Conservation (phyloP, 2,797 vertebrate species). For the Pangasius krempfi region DNA sequence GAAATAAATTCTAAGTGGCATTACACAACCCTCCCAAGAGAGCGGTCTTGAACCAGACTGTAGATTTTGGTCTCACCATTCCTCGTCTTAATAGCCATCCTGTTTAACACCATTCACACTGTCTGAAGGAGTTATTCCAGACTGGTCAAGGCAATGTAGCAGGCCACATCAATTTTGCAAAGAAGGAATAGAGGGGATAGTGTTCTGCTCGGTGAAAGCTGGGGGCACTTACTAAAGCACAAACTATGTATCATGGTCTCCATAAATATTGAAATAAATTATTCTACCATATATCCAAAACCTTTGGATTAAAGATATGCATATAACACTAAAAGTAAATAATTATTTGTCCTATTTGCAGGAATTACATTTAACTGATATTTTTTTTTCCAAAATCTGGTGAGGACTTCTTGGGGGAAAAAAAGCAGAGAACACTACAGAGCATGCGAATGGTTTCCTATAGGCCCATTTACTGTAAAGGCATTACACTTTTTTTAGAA, state of each 20-base stretch:
- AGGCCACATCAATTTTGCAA: constrained; percentile 47
- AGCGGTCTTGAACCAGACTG: constrained; percentile 46
- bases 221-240: background rate
- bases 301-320: background rate
- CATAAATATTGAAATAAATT: background rate
- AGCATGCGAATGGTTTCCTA: background rate
- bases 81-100: constrained; percentile 66
- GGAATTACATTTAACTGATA: background rate
- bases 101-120: constrained; percentile 42
- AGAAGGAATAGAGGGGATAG: constrained; percentile 36
- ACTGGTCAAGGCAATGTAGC: constrained; percentile 43
- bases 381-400: background rate
- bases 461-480: background rate
- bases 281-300: background rate
- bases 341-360: background rate
- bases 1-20: constrained; percentile 74
- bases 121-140: constrained; percentile 47
- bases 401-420: background rate
- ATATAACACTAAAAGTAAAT: background rate
- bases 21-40: constrained; percentile 71
- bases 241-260: background rate
- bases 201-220: constrained; percentile 34
- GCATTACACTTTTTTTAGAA: background rate
- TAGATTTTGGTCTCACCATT: constrained; percentile 71
- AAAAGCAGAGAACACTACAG: background rate